Percentiles rank a stretch among this genome's conserved stretches.
phyloP scores from a whole-genome alignment of 2,888 invertebrate species.

The Leucophenga montana region DNA sequence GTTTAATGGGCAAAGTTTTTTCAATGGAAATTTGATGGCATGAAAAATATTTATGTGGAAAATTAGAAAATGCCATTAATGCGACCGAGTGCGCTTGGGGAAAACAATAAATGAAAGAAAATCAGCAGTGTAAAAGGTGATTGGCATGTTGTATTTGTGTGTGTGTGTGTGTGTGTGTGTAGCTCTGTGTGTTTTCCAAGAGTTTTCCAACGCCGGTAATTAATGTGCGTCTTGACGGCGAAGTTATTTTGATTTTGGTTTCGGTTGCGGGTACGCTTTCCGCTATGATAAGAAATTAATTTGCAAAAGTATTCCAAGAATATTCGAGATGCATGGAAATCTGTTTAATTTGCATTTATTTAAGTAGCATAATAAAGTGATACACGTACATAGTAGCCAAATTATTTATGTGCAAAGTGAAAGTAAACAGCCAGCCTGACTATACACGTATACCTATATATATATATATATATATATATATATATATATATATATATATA shows the following conservation, averaged over 20 bases:
- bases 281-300: constrained; percentile 11
- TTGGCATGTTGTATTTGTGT: neutral
- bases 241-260: too few relatives aligned
- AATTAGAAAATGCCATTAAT: constrained; percentile 46
- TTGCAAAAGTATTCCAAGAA: constrained; percentile 2
- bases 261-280: neutral
- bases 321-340: too few relatives aligned
- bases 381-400: too few relatives aligned
- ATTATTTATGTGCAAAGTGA: too few relatives aligned
- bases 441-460: too few relatives aligned
- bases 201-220: neutral
- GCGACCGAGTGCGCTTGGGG: constrained; percentile 32
- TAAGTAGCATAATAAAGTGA: too few relatives aligned
- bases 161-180: too few relatives aligned
- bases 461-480: too few relatives aligned
- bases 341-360: neutral
- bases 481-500: too few relatives aligned
- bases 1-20: constrained; percentile 61
- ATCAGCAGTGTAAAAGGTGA: constrained; percentile 17
- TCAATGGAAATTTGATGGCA: too few relatives aligned
- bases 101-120: constrained; percentile 21
- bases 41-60: constrained; percentile 56
- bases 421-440: too few relatives aligned
- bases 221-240: neutral
- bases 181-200: constrained; percentile 13